Evolutionary conservation across 2,113 vertebrate species (phyloP).

Genomic region (Enhydra lutris): DNA sequence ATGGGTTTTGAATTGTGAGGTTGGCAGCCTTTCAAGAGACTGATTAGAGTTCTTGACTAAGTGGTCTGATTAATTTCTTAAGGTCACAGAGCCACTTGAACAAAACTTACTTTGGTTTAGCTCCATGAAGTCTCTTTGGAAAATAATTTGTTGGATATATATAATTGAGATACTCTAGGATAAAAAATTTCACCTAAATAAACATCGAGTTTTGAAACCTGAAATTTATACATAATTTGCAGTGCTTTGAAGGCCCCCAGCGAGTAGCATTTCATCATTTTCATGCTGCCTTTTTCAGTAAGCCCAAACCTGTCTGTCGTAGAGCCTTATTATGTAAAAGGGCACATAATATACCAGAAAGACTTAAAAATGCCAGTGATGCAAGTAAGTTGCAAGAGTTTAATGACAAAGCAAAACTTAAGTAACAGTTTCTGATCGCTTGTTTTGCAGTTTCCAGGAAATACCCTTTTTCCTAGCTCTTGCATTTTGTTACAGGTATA

Average conservation of each 20-base stretch:
- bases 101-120: background rate
- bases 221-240: background rate
- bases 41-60: background rate
- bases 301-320: background rate
- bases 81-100: background rate
- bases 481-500: conserved; percentile 54
- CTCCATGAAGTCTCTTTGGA: background rate
- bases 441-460: background rate
- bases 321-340: background rate
- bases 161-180: background rate
- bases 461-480: conserved; percentile 45
- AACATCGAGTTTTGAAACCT: background rate
- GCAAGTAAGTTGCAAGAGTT: conserved; percentile 37
- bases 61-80: background rate
- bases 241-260: background rate
- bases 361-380: background rate
- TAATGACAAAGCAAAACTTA: conserved; percentile 61
- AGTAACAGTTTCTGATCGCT: background rate
- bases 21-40: background rate
- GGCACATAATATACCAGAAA: background rate
- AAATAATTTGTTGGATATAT: background rate
- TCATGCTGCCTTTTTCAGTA: background rate
- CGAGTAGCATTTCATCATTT: background rate
- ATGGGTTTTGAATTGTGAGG: background rate
- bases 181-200: background rate